phyloP scores from a whole-genome alignment of 2,113 vertebrate species.

The Microcebus tavaratra region DNA sequence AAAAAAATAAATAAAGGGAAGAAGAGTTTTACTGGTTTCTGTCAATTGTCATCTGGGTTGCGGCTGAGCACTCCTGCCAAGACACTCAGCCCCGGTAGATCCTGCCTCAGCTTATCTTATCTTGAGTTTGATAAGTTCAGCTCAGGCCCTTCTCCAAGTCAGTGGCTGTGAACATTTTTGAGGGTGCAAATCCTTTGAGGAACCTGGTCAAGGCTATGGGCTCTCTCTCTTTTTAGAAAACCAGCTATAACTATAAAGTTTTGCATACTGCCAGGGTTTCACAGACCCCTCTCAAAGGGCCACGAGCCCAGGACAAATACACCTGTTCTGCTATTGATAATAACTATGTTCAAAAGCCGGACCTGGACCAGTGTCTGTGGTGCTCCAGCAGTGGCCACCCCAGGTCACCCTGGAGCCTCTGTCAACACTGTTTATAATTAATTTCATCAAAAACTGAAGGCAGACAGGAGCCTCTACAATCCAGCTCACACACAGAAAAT shows the following conservation, averaged over 20 bases:
- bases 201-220: background rate
- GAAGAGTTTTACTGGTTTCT: background rate
- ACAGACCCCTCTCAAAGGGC: background rate
- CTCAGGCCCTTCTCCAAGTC: background rate
- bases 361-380: fast-evolving
- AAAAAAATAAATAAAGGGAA: background rate
- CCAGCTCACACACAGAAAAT: background rate
- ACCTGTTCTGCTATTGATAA: background rate
- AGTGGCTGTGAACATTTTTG: background rate
- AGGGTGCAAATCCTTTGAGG: background rate
- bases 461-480: no score
- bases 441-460: no score
- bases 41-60: background rate
- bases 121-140: background rate
- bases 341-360: fast-evolving
- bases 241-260: fast-evolving
- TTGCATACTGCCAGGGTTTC: fast-evolving
- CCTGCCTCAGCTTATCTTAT: fast-evolving
- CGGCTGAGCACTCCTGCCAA: fast-evolving
- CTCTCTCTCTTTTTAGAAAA: background rate
- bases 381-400: background rate
- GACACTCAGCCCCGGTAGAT: fast-evolving
- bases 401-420: background rate
- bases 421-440: background rate
- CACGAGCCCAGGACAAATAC: background rate